A percentile compares a stretch with the other conserved stretches of the same genome.
phyloP scores from a whole-genome alignment of 2,888 invertebrate species.

The Tenthredo notha region DNA sequence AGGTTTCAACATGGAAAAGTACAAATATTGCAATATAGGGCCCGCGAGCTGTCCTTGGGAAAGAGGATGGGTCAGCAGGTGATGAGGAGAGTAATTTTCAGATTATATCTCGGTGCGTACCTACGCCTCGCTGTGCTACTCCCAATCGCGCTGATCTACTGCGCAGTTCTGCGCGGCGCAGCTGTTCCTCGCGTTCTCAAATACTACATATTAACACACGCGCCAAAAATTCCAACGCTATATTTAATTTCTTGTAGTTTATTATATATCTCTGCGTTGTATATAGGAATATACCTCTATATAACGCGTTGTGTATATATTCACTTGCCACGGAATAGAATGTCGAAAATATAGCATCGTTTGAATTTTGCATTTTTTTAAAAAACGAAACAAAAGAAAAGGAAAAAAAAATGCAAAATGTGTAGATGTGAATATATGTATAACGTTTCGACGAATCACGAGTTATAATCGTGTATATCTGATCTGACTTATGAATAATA shows the following conservation, averaged over 20 bases:
- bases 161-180: background rate
- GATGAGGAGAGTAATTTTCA: conserved; percentile 36
- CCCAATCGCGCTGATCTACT: background rate
- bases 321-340: conserved; percentile 19
- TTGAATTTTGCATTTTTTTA: background rate
- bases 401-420: background rate
- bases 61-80: conserved; percentile 69
- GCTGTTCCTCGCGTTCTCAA: background rate
- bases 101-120: background rate
- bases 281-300: background rate
- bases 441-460: background rate
- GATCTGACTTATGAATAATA: background rate
- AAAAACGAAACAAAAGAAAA: background rate
- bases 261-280: conserved; percentile 6
- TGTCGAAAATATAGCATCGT: conserved; percentile 13
- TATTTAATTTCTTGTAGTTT: background rate
- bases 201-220: background rate
- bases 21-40: conserved; percentile 79
- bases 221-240: conserved; percentile 18
- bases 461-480: background rate
- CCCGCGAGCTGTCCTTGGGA: conserved; percentile 77
- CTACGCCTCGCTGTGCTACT: background rate
- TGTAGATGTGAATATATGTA: background rate
- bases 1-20: conserved; percentile 79
- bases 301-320: conserved; percentile 6